Base-by-base conservation (phyloP, 2,888 invertebrate genomes). In the Platypus cylindrus region DNA sequence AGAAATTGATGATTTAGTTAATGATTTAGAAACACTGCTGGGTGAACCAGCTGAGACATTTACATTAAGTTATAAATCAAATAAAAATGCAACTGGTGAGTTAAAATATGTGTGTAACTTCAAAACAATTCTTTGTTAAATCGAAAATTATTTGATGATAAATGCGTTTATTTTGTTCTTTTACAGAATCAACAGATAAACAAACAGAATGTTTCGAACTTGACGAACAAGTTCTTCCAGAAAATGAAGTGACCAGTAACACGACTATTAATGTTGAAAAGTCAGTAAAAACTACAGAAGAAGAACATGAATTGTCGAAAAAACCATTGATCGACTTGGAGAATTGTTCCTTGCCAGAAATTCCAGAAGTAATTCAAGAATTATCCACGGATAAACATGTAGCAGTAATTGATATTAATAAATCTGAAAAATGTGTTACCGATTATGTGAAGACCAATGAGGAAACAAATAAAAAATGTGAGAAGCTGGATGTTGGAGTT, bases 1-100 rank as follows among this genome's bases (percentile, higher is more conserved):
- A 11, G 61, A 60, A 45, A 59, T 61, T 14, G 61, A 62, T 38
- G 62, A 62, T 45, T 52, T 62, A 37, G 61, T 60, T n/a, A 58
- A 59, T 32, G 62, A 62, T 41, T 47, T 62, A 36, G 60, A 62
- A 34, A 61, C 56, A 32, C 47, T 62, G 27, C 47, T 62, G 31
- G 60, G 57, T 2, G 57, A 52, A 34, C 41, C 54, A 2, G 43
- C 49, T 3, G 48, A 49, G 24, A 38, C 50, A 8, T 50, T 49
- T 41, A 45, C 41, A 36, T 40, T 49, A 22, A 34, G 46, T 16
- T 27, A 30, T 34, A 41, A 34, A 17, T 17, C 35, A 9, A n/a
- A n/a, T n/a, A n/a, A n/a, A n/a, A n/a, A n/a, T n/a, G n/a, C n/a
- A n/a, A n/a, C n/a, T n/a, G 36, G 39, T 40, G 36, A 36, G 30